These are phyloP conservation scores for Agrypnia vestita DNA, from an alignment of 1,140 invertebrate genomes.

Conservation along the genomic window DNA sequence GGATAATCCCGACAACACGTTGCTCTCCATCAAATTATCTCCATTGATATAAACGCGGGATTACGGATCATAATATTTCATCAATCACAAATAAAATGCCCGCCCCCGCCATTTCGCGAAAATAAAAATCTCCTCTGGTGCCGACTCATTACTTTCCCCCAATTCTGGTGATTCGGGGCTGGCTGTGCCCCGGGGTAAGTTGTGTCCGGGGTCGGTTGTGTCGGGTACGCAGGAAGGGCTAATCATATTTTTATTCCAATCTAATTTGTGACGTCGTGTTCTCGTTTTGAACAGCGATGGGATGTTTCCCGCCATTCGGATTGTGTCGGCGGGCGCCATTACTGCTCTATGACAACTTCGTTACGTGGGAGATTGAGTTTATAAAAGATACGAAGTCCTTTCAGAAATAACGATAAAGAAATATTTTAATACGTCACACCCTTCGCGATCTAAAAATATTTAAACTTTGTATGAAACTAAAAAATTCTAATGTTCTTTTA, in stretches of 20 bases:
- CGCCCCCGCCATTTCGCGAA: neutral
- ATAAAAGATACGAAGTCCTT: no score
- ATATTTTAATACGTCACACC: no score
- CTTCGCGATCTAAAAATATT: no score
- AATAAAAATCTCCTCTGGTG: slow-evolving; percentile 54
- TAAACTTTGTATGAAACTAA: no score
- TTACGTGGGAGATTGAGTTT: no score
- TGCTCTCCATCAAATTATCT: neutral
- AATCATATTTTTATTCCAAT: slow-evolving; percentile 60
- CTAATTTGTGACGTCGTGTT: slow-evolving; percentile 52
- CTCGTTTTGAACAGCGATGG: slow-evolving; percentile 17
- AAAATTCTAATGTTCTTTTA: no score
- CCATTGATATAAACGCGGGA: slow-evolving; percentile 34
- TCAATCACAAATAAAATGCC: slow-evolving; percentile 57
- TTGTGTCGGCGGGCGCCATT: slow-evolving; percentile 1
- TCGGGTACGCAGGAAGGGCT: slow-evolving; percentile 48
- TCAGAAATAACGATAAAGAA: no score
- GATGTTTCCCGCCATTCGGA: slow-evolving; percentile 15
- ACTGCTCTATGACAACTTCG: no score
- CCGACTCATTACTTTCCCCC: slow-evolving; percentile 57
- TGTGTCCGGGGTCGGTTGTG: neutral
- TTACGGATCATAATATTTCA: slow-evolving; percentile 43
- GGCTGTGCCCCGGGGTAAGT: slow-evolving; percentile 9
- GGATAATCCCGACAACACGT: slow-evolving; percentile 9
- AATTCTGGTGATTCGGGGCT: slow-evolving; percentile 48